Base-by-base conservation (phyloP, 2,113 vertebrate genomes). In the Turnix velox region DNA sequence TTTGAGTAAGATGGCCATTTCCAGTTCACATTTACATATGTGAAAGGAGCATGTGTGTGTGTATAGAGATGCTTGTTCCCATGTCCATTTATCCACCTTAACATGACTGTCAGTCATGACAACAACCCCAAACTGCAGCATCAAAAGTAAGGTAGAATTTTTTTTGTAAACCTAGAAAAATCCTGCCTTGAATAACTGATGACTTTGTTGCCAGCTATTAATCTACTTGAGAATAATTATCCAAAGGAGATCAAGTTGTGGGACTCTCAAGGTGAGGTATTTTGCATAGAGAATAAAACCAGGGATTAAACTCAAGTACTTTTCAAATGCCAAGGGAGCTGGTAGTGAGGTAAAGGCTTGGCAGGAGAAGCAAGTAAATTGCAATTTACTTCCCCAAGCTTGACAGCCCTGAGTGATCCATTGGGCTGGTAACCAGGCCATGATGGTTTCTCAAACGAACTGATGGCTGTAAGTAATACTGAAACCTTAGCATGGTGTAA, bases 111-210 rank as follows among this genome's bases (percentile, higher is more conserved):
- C 55, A 11, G 39, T 2, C 2, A 7, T 2, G 3, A 74, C 54
- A 77, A 40, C 27, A 66, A 51, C 9, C 61, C 55, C 45, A 27
- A 1, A 19, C 86, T 79, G 62, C 54, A 85, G 54, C 73, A 80
- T 52, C 69, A 88, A 82, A 92, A 86, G 69, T 65, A 79, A 87
- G 81, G 77, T n/a, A 87, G 80, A 75, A 87, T 31, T 23, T 84
- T 88, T 91, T 84, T 78, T 61, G 61, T 78, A 81, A 88, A 76
- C 45, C 54, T 72, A 30, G 76, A 80, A 73, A 95, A 92, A 92
- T 68, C 84, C 77, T 71, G 69, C 77, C 74, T 84, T 62, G 84
- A 93, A 94, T 87, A 95, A 93, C 37, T 77, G 57, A 68, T 31
- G 45, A 23, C 58, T 79, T 90, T 84, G 93, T 88, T 89, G 92